Evolutionary conservation across 1,140 invertebrate species (phyloP), one percentile per base, ranked within the genome.

Genomic region (Harpegnathos saltator): DNA sequence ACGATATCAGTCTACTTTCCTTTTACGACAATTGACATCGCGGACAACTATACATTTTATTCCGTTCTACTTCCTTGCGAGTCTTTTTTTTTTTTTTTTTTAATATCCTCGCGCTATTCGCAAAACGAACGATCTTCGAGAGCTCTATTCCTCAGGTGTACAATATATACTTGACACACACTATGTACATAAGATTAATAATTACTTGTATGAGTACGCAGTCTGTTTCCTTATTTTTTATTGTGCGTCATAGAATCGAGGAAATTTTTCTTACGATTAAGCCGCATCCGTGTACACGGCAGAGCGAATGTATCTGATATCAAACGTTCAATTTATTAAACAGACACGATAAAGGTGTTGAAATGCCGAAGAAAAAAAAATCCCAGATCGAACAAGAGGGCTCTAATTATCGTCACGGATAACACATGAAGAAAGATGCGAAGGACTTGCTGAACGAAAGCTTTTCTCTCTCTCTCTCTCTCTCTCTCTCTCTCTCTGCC

Each of bases 371-470:
- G 38, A 54, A 15, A 56, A 54, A 75, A 77, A 58, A 50, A 85
- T 78, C 58, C 62, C 29, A 22, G 66, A 77, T 85, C 83, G 85
- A 88, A 85, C 69, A 80, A 44, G 62, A 89, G 73, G 81, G 85
- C 84, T 88, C 77, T 82, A 84, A 82, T 83, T 29, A 56, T 73
- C 33, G 48, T 68, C 38, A 22, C 58, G 61, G 56, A 52, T 50
- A 65, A 59, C n/a, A 26, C 54, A 14, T 48, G 69, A 56, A 29
- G 38, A 1, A 56, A 44, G 15, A 44, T 44, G 14, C 12, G 33
- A 66, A 48, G 58, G 19, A 65, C 12, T 73, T 44, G 7, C 38
- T 44, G 9, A 75, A 75, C 62, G 29, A 50, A n/a, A 75, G 22
- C 29, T 24, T n/a, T n/a, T n/a, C n/a, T n/a, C n/a, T n/a, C n/a